These are phyloP conservation scores for Acleris sparsana DNA, from an alignment of 2,888 invertebrate genomes.

Conservation along the genomic window DNA sequence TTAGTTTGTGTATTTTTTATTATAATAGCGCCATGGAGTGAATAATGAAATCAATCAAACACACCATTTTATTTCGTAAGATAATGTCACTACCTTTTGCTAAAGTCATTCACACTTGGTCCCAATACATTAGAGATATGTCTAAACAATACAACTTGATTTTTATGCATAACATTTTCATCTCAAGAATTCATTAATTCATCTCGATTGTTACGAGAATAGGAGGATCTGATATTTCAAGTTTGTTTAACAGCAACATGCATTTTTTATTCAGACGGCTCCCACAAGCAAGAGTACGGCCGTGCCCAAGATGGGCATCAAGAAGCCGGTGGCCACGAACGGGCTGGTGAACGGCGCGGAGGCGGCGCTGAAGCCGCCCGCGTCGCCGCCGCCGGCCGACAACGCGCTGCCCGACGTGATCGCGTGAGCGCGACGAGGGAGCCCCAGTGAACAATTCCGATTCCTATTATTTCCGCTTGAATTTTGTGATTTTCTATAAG, in stretches of 20 bases:
- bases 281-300: constrained; percentile 52
- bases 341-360: constrained; percentile 40
- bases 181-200: too few relatives aligned
- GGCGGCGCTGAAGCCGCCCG: constrained; percentile 71
- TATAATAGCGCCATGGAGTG: too few relatives aligned
- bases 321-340: constrained; percentile 1
- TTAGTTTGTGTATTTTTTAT: too few relatives aligned
- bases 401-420: constrained; percentile 77
- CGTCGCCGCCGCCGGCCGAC: constrained; percentile 79
- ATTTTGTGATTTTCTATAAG: constrained; percentile 83
- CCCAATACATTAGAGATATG: neutral
- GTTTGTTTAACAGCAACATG: too few relatives aligned
- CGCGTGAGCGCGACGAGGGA: constrained; percentile 54
- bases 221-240: too few relatives aligned
- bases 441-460: constrained; percentile 49
- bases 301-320: constrained; percentile 49
- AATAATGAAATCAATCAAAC: too few relatives aligned
- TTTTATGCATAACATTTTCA: too few relatives aligned
- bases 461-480: constrained; percentile 83
- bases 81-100: too few relatives aligned
- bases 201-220: too few relatives aligned
- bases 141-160: too few relatives aligned
- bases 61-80: too few relatives aligned
- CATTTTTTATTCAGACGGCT: constrained; percentile 53
- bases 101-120: neutral